Conservation (phyloP, 2,113 vertebrate genomes). For the Ibidorhyncha struthersii region DNA sequence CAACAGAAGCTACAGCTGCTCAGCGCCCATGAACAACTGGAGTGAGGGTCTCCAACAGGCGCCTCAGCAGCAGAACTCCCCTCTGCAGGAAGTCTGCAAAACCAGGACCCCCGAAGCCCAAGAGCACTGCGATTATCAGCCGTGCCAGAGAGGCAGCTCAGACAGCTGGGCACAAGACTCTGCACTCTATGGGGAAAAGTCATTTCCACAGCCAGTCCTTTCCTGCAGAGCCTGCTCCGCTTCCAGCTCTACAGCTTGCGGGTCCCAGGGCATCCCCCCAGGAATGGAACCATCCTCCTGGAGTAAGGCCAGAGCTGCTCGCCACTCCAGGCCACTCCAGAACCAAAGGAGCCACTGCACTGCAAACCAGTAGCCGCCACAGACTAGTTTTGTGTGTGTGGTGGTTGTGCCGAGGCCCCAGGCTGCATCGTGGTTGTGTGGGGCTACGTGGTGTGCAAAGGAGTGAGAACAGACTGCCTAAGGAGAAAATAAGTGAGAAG, state of each 20-base stretch:
- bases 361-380: background rate
- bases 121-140: no score
- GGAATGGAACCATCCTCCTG: background rate
- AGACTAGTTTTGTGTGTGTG: background rate
- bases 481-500: background rate
- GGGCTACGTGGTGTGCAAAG: no score
- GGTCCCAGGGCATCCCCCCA: background rate
- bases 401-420: fast-evolving
- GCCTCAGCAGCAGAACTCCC: background rate
- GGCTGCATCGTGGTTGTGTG: background rate
- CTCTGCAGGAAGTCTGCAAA: no score
- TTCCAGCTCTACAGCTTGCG: no score
- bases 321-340: background rate
- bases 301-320: background rate
- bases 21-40: fast-evolving
- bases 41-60: fast-evolving
- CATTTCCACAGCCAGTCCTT: background rate
- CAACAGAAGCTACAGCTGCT: background rate
- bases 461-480: background rate
- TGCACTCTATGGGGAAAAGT: background rate
- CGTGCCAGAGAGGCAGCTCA: background rate
- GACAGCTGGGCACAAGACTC: background rate
- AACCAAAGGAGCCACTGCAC: background rate
- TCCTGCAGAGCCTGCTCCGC: background rate
- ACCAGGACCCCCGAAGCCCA: background rate